Evolutionary conservation across 2,888 invertebrate genomes (phyloP).

Genomic region (Venusia cambrica): DNA sequence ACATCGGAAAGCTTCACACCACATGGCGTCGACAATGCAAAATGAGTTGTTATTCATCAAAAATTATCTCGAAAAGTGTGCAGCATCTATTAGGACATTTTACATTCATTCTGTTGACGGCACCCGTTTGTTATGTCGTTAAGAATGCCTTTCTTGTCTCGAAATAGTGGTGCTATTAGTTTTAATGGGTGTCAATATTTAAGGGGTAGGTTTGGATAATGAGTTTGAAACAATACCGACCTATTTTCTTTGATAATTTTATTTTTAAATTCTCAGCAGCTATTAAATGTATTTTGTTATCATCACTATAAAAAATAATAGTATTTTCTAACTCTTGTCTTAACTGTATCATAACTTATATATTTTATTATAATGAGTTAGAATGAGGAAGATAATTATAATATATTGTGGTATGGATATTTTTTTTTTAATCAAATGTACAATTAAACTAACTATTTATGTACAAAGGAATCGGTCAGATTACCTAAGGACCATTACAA

Average conservation of each 20-base stretch:
- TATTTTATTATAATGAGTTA: too few species aligned
- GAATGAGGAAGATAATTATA: too few species aligned
- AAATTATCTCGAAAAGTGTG: constrained; percentile 26
- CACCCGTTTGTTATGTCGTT: constrained; percentile 40
- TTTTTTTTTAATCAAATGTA: too few species aligned
- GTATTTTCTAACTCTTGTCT: too few species aligned
- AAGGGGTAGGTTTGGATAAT: constrained; percentile 7
- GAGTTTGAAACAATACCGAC: too few species aligned
- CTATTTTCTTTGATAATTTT: background rate
- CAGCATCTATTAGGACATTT: constrained; percentile 37
- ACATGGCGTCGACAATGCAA: constrained; percentile 26
- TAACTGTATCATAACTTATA: too few species aligned
- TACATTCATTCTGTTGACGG: constrained; percentile 45
- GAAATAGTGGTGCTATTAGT: constrained; percentile 16
- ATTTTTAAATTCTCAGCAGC: constrained; percentile 6
- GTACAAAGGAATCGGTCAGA: too few species aligned
- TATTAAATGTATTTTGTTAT: too few species aligned
- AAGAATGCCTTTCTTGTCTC: constrained; percentile 29
- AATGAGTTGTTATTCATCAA: constrained; percentile 34
- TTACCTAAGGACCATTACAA: too few species aligned
- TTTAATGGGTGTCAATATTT: constrained; percentile 21
- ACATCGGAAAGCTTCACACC: constrained; percentile 6
- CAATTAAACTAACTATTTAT: too few species aligned
- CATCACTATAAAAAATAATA: too few species aligned
- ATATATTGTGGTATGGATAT: too few species aligned